These are phyloP conservation scores for Rhopalosiphum maidis DNA, from an alignment of 1,140 invertebrate genomes.

Conservation along the genomic window DNA sequence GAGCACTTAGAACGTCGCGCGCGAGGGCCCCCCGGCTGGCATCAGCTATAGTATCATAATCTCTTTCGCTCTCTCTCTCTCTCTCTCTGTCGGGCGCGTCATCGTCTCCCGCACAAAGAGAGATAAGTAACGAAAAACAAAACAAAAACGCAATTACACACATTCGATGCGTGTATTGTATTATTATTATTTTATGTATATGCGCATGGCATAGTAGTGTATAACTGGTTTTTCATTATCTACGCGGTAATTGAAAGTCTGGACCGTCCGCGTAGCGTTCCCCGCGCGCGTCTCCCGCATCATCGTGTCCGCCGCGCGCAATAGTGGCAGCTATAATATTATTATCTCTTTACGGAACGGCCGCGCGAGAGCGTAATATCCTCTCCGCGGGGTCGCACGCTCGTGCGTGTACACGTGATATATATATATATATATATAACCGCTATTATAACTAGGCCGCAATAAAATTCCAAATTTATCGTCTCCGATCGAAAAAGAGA, in stretches of 20 bases:
- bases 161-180: background rate
- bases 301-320: background rate
- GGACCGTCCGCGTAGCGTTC: background rate
- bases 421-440: background rate
- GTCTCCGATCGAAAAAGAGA: background rate
- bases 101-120: background rate
- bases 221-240: slow-evolving; percentile 38
- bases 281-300: background rate
- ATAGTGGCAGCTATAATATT: background rate
- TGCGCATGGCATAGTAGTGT: background rate
- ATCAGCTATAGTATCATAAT: background rate
- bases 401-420: no score
- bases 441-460: background rate
- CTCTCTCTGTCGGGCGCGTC: background rate
- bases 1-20: background rate
- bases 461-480: slow-evolving; percentile 45
- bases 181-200: background rate
- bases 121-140: slow-evolving; percentile 3
- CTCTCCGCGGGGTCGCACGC: background rate
- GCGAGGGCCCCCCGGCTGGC: background rate
- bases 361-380: background rate
- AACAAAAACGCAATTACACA: slow-evolving; percentile 15
- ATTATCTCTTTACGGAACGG: background rate
- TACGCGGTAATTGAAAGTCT: slow-evolving; percentile 36
- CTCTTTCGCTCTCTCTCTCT: no score